A percentile compares a stretch with the other conserved stretches of the same genome.
Conservation (phyloP, 2,888 invertebrate species). For the Apeira syringaria region DNA sequence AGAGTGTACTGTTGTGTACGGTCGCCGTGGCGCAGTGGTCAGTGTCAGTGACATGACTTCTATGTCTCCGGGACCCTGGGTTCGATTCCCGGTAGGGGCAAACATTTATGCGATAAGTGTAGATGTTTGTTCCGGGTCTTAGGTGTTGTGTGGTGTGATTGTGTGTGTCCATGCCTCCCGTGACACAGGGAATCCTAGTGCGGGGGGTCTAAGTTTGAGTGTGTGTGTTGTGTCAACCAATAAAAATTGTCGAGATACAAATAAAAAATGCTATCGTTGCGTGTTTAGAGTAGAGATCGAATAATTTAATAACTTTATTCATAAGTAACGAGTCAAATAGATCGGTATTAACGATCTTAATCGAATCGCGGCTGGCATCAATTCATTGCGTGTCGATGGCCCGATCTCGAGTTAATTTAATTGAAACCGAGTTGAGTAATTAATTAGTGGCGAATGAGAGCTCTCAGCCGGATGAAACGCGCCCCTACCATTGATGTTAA, state of each 20-base stretch:
- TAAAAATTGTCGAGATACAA: not conserved
- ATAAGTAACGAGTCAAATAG: constrained; percentile 73
- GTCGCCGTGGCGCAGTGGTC: no score
- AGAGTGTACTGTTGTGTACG: no score
- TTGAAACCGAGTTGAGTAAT: constrained; percentile 81
- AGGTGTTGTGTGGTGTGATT: no score
- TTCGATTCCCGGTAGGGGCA: no score
- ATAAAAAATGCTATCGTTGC: constrained; percentile 35
- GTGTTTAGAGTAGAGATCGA: constrained; percentile 33
- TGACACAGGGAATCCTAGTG: no score
- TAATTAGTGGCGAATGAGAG: constrained; percentile 80
- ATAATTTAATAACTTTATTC: constrained; percentile 68
- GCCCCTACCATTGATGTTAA: constrained; percentile 59
- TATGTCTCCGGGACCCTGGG: no score
- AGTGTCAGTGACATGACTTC: no score
- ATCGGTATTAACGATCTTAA: constrained; percentile 78
- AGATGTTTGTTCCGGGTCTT: no score
- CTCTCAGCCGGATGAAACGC: constrained; percentile 68
- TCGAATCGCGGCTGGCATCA: constrained; percentile 72
- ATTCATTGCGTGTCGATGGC: constrained; percentile 75
- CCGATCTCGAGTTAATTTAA: constrained; percentile 78
- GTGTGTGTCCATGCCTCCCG: no score
- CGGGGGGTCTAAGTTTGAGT: no score
- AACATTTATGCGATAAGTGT: no score
- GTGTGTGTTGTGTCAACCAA: not conserved